Base-by-base conservation (phyloP, 2,797 vertebrate species). In the Fratercula arctica region DNA sequence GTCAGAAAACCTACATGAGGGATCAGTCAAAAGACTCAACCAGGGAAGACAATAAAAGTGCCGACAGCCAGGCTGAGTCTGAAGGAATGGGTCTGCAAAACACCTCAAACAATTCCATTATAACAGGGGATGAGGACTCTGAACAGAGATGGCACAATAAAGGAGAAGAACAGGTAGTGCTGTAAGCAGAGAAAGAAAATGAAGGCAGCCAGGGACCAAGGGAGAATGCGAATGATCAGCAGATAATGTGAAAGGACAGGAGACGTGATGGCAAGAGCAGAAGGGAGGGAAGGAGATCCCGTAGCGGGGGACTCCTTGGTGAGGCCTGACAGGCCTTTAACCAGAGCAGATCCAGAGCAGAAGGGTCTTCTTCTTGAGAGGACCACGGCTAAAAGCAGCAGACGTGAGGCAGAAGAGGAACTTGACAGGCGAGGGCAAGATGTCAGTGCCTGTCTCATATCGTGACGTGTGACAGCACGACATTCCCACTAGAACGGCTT, bases 181-280 rank as follows among this genome's bases (percentile, higher is more conserved):
- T 41, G 57, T 13, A 14, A 41, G 67, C 51, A 50, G 13, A 73
- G 43, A 23, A 59, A 23, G 68, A 59, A 45, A 66, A 66, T 9
- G 6, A 59, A 67, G 60, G 18, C 60, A 56, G 50, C 17, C 64
- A 50, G 39, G 26, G 51, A 43, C 15, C 57, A 25, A 35, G 35
- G 33, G 16, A 35, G 48, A 51, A 41, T 0, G 3, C 0, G 1
- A 51, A 26, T 6, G 45, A 56, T 6, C 21, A 46, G 7, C 7
- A 69, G 51, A 41, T 48, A n/a, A 48, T 1, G 17, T 21, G 61
- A 26, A 83, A 54, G 56, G 41, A 26, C 0, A 1, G 39, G 31
- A 68, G 56, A 24, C 0, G 3, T 3, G 31, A 56, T 5, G 41
- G 56, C 35, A 56, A 25, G 37, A 33, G 73, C 64, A 56, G 72